Conservation (phyloP, 2,113 vertebrate species). For the Dicrurus megarhynchus region DNA sequence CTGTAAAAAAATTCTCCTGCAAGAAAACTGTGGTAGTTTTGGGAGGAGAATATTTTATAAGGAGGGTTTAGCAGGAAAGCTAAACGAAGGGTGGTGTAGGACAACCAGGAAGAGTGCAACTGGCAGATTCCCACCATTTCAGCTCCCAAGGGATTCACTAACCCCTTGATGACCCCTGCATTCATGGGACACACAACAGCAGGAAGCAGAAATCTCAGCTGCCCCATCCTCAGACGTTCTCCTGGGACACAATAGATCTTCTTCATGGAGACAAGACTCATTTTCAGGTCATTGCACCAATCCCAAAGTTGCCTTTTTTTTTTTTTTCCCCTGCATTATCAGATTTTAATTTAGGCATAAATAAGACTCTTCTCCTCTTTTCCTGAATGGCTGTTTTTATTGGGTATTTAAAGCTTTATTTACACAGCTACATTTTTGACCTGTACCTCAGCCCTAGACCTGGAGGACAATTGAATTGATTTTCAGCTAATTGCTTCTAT, state of each 20-base stretch:
- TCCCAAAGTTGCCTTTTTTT: background rate
- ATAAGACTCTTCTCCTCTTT: background rate
- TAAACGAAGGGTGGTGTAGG: background rate
- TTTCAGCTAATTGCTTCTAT: slow-evolving; percentile 2
- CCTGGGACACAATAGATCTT: background rate
- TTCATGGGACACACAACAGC: background rate
- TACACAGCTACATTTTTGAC: background rate
- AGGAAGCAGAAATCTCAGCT: background rate
- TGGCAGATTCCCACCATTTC: background rate
- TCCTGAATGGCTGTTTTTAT: background rate
- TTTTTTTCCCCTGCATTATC: background rate
- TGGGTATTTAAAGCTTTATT: background rate
- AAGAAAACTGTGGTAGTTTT: background rate
- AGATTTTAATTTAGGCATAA: background rate
- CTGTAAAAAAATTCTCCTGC: background rate
- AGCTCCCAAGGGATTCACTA: background rate
- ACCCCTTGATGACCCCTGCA: background rate
- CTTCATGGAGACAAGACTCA: background rate
- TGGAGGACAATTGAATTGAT: background rate
- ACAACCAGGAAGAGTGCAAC: background rate
- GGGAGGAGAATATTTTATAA: background rate
- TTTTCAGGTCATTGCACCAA: background rate
- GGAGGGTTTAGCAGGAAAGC: background rate
- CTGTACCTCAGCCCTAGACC: background rate
- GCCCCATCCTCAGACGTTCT: background rate